phyloP scores from a whole-genome alignment of 2,888 invertebrate genomes.

The Hypselothyrea guttata region DNA sequence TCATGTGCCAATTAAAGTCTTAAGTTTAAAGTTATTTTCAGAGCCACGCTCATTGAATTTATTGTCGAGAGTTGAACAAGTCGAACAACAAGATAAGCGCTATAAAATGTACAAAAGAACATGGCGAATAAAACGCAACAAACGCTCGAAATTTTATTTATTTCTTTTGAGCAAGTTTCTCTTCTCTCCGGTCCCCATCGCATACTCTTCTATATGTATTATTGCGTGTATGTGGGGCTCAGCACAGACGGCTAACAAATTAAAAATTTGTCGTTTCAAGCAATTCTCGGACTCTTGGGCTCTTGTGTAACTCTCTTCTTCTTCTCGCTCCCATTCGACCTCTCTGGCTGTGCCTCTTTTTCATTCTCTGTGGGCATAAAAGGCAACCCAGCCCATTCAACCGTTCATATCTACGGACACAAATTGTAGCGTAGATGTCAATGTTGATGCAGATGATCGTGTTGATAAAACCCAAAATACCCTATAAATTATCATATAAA shows the following conservation, averaged over 20 bases:
- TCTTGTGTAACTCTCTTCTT: slow-evolving; percentile 13
- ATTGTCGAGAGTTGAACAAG: slow-evolving; percentile 37
- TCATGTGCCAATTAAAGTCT: slow-evolving; percentile 47
- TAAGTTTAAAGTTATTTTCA: slow-evolving; percentile 39
- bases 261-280: slow-evolving; percentile 68
- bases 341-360: slow-evolving; percentile 16
- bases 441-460: slow-evolving; percentile 29
- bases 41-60: slow-evolving; percentile 46
- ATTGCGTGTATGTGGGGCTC: slow-evolving; percentile 20
- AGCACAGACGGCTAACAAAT: slow-evolving; percentile 58
- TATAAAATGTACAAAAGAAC: slow-evolving; percentile 45
- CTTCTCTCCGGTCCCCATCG: not conserved
- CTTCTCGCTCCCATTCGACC: too few species aligned
- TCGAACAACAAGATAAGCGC: slow-evolving; percentile 31
- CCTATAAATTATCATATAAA: not conserved
- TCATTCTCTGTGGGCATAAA: slow-evolving; percentile 19
- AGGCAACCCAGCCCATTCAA: slow-evolving; percentile 24
- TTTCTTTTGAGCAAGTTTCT: slow-evolving; percentile 49
- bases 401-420: slow-evolving; percentile 13
- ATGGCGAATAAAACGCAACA: slow-evolving; percentile 41
- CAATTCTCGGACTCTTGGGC: slow-evolving; percentile 31
- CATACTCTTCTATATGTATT: slow-evolving; percentile 1
- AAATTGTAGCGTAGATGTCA: slow-evolving; percentile 21
- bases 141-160: slow-evolving; percentile 58
- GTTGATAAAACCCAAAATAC: slow-evolving; percentile 7